phyloP scores from a whole-genome alignment of 2,797 vertebrate genomes.

The Crax fasciolata region DNA sequence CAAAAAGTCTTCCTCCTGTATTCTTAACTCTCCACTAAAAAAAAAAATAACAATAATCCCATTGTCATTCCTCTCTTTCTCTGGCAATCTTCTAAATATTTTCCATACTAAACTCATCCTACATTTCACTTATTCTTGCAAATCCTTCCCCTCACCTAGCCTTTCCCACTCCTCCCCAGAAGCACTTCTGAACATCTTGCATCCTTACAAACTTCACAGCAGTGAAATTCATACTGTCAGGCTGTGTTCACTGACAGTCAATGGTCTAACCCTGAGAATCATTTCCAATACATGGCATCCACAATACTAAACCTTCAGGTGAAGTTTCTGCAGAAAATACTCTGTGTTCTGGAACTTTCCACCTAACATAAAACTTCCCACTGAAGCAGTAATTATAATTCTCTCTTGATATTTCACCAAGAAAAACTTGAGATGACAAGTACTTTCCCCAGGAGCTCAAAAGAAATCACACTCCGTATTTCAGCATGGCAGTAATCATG shows the following conservation, averaged over 20 bases:
- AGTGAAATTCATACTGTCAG: not conserved
- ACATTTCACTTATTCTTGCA: not conserved
- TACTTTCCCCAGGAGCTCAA: not conserved
- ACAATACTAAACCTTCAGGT: fast-evolving
- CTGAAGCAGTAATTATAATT: not conserved
- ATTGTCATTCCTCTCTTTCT: not conserved
- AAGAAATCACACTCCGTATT: not conserved
- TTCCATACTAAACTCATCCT: not conserved
- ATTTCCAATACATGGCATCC: not conserved
- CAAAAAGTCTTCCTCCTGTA: not conserved
- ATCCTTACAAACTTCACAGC: not conserved
- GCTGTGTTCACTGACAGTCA: not conserved
- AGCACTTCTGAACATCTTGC: not conserved
- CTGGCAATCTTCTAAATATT: not conserved
- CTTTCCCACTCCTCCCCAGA: not conserved
- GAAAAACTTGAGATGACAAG: not conserved
- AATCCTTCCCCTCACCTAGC: not conserved
- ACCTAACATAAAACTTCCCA: not conserved
- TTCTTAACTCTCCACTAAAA: not conserved
- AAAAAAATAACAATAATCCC: not conserved
- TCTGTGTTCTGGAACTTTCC: not conserved
- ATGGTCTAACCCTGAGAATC: not conserved
- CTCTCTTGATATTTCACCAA: not conserved
- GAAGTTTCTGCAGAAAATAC: not conserved
- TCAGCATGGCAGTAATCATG: not conserved